These are phyloP conservation scores for Ibidorhyncha struthersii DNA, from an alignment of 2,113 vertebrate genomes.

Conservation along the genomic window DNA sequence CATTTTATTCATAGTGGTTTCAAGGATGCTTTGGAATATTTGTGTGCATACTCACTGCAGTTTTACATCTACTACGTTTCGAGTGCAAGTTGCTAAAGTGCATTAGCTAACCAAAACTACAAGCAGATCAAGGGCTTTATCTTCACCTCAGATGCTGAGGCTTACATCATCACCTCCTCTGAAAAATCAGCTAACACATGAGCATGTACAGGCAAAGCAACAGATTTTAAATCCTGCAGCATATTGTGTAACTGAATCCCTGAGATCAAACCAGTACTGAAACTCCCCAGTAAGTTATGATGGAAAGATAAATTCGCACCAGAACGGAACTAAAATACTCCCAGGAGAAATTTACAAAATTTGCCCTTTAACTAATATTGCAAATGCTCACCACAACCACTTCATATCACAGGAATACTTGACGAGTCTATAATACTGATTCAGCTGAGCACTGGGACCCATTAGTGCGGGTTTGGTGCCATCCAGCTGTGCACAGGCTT, in stretches of 20 bases:
- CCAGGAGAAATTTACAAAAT: not conserved
- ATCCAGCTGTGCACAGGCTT: not conserved
- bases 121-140: conserved; percentile 1
- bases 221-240: not conserved
- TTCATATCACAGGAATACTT: not conserved
- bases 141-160: not conserved
- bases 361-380: not conserved
- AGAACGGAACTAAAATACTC: conserved; percentile 6
- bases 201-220: conserved; percentile 15
- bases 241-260: not conserved
- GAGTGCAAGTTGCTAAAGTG: not conserved
- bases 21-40: not conserved
- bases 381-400: not conserved
- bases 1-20: not conserved
- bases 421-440: not conserved
- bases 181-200: not conserved
- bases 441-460: not conserved
- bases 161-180: conserved; percentile 3
- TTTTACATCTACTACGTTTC: not conserved
- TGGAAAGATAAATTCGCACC: not conserved
- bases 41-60: not conserved
- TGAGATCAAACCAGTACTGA: not conserved
- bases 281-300: not conserved
- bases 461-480: not conserved
- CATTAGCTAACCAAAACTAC: conserved; percentile 1